Conservation (phyloP, 2,797 vertebrate species). For the Molothrus ater region DNA sequence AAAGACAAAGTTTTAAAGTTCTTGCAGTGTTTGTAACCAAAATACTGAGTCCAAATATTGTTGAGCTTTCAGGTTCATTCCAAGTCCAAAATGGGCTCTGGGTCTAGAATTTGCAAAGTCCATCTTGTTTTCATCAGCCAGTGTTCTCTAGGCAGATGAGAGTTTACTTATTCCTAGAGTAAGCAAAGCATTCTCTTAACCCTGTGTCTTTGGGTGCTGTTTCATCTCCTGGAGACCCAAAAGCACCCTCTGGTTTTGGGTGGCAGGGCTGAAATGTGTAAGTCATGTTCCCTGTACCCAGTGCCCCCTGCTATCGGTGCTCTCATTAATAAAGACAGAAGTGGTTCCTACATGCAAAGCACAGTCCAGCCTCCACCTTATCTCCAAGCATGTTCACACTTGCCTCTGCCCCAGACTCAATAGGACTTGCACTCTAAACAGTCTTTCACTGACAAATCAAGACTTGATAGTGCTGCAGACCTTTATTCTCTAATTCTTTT, state of each 20-base stretch:
- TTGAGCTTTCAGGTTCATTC: neutral
- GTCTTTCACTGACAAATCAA: neutral
- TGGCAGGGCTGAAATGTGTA: neutral
- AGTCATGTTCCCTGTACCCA: neutral
- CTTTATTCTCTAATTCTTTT: neutral
- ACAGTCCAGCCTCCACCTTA: neutral
- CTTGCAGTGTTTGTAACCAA: neutral
- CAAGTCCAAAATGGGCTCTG: neutral
- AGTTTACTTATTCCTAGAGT: neutral
- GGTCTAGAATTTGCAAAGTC: neutral
- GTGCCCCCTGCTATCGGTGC: neutral
- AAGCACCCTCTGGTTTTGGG: neutral
- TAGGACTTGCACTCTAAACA: neutral
- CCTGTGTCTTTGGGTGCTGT: neutral
- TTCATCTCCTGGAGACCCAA: neutral
- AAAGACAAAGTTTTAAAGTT: neutral
- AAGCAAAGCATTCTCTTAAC: neutral
- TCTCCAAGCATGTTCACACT: neutral
- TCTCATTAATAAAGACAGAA: neutral
- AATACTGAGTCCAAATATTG: neutral
- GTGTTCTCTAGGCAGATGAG: neutral
- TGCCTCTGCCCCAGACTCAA: neutral
- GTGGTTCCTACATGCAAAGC: neutral
- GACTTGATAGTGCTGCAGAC: neutral
- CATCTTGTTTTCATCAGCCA: neutral